Base-by-base conservation (phyloP, 2,113 vertebrate genomes). In the Pungitius pungitius region DNA sequence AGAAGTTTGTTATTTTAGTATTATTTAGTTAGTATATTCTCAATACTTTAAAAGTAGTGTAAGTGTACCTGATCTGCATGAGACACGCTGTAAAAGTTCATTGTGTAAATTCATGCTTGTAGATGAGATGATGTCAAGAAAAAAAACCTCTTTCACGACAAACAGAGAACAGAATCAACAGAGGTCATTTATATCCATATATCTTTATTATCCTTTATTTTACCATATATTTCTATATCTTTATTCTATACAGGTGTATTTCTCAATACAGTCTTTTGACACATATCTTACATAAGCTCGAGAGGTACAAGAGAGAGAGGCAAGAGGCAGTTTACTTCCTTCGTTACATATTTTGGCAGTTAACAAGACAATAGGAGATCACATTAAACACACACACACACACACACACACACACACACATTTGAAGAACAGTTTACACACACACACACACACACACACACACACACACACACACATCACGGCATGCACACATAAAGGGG, bases 251-350 rank as follows among this genome's bases (percentile, higher is more conserved):
- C 90, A 94, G 78, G 76, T 78, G 86, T 78, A 73, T 79, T 93
- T 92, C 80, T 91, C 78, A 83, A 87, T 89, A 93, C 89, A 91
- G 86, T 91, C 85, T 91, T 90, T 89, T 69, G 86, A 94, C 91
- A 93, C 80, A 88, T 78, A 90, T 91, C 47, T 75, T 87, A 88
- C 73, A 88, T 81, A 81, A 85, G 83, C 80, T 88, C 57, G 27
- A 87, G 88, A 88, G 82, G 85, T 88, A 85, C 65, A 52, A 88
- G 84, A 89, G 47, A 83, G 69, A 78, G 68, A 82, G 76, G 81
- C 79, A 77, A 71, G 52, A 75, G 61, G 62, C 60, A 75, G 42
- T 82, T 84, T 57, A 83, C 73, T 72, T 89, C 88, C 84, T 90
- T 92, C 78, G 78, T 87, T 57, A 82, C 75, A 89, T 88, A 82